These are phyloP conservation scores for Ornithoptera alexandrae DNA, from an alignment of 2,888 invertebrate species.

Conservation along the genomic window DNA sequence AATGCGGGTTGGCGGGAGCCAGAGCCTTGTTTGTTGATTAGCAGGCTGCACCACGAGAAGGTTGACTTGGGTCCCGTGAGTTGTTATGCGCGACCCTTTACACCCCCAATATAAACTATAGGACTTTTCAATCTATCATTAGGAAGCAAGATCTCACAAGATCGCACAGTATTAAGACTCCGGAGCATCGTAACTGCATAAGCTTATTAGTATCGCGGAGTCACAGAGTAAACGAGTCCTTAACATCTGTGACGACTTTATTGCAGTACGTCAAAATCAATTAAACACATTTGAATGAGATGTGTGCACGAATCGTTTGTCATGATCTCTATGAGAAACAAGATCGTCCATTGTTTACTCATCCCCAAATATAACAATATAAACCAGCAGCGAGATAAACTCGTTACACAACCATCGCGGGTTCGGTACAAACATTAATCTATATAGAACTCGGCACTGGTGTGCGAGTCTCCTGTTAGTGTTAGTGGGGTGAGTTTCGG, in stretches of 20 bases:
- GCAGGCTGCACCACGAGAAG: no score
- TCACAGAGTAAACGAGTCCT: constrained; percentile 54
- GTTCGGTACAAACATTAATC: not conserved
- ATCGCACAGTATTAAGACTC: constrained; percentile 31
- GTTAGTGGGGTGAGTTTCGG: constrained; percentile 10
- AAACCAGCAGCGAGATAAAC: not conserved
- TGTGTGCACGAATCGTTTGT: constrained; percentile 53
- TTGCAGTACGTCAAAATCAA: constrained; percentile 68
- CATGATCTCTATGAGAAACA: constrained; percentile 39
- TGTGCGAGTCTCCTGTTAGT: constrained; percentile 29
- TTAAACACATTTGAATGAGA: constrained; percentile 74
- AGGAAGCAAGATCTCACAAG: constrained; percentile 30
- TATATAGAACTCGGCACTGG: constrained; percentile 8
- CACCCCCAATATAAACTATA: no score
- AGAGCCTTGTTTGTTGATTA: no score
- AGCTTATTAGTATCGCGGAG: constrained; percentile 57
- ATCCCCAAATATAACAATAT: constrained; percentile 32
- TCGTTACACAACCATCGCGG: constrained; percentile 4
- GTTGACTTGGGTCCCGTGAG: no score
- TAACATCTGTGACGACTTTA: constrained; percentile 57
- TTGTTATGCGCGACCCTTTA: no score
- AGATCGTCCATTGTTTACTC: constrained; percentile 32
- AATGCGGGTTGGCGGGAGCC: no score
- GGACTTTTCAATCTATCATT: no score
- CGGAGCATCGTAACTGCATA: constrained; percentile 54